These are phyloP conservation scores for Leptobrachium ailaonicum DNA, from an alignment of 2,113 vertebrate species.

Conservation along the genomic window DNA sequence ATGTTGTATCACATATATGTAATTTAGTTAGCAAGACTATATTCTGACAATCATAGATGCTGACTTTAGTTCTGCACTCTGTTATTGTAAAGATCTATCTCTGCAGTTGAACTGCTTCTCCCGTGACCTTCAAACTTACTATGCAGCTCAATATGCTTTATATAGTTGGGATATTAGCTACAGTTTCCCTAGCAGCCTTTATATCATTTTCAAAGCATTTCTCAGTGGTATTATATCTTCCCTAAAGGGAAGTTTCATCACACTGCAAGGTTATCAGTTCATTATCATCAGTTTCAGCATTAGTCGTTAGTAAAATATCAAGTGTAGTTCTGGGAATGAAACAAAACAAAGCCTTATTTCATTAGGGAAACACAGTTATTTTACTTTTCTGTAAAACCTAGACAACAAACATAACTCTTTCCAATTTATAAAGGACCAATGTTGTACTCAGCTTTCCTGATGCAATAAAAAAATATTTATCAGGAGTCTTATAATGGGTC, in stretches of 20 bases:
- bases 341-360: constrained; percentile 20
- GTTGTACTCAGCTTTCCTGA: background rate
- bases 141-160: constrained; percentile 17
- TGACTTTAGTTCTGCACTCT: constrained; percentile 2
- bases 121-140: constrained; percentile 34
- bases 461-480: background rate
- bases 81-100: constrained; percentile 34
- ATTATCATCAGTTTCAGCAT: constrained; percentile 35
- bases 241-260: constrained; percentile 34
- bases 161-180: constrained; percentile 33
- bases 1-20: no score
- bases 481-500: background rate
- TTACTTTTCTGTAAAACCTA: constrained; percentile 6
- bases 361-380: constrained; percentile 17
- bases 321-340: constrained; percentile 21
- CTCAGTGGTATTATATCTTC: constrained; percentile 40
- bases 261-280: constrained; percentile 45
- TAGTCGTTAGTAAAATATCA: constrained; percentile 33
- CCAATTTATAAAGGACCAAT: background rate
- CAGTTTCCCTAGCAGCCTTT: constrained; percentile 33
- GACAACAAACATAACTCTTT: background rate
- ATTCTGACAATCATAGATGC: background rate
- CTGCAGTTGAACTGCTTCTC: constrained; percentile 26
- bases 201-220: constrained; percentile 51
- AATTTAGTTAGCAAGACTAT: background rate